Evolutionary conservation across 37 sponge, comb jelly and placozoan genomes (phyloP), one percentile per base, ranked within the genome.

Genomic region (Ephydatia muelleri): DNA sequence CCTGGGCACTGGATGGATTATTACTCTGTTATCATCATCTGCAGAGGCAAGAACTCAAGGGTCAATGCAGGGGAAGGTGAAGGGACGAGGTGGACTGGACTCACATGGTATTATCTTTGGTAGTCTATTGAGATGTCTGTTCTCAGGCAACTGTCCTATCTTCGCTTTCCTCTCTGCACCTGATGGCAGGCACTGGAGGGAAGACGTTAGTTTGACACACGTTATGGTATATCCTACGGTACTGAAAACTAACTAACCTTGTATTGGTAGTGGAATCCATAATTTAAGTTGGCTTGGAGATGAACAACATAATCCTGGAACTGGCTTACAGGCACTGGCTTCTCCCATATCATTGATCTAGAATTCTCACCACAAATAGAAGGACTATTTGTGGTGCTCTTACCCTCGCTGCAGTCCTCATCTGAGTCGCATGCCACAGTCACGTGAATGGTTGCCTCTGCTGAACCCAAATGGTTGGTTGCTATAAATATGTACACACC

Each of bases 1-100:
- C 11, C 80, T 73, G 3, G 72, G 49, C 16, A 86, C 76, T 11
- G 87, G 66, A 2, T 36, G 35, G 34, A 91, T 38, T 25, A 43
- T 25, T 11, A 91, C 78, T 30, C 76, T 68, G 38, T 79, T 66
- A 38, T 91, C 75, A 76, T 91, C 91, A 91, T 91, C 91, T 91
- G 73, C 71, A 33, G 23, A 68, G n/a, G n/a, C n/a, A n/a, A 8
- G 9, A 79, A 21, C 13, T 25, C 28, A 28, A 70, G 23, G 25
- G n/a, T 2, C 27, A 6, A 2, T 65, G 19, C 16, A 29, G 36
- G 32, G 57, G 27, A 12, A 3, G 0, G 4, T 16, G 16, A 16
- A 67, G 2, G 11, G 32, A 12, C 38, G 43, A n/a, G 68, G 35
- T 38, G 13, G n/a, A 35, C 31, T 31, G 40, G n/a, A 36, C 88